Base-by-base conservation (phyloP, 2,888 invertebrate species). In the Chymomyza procnemis region DNA sequence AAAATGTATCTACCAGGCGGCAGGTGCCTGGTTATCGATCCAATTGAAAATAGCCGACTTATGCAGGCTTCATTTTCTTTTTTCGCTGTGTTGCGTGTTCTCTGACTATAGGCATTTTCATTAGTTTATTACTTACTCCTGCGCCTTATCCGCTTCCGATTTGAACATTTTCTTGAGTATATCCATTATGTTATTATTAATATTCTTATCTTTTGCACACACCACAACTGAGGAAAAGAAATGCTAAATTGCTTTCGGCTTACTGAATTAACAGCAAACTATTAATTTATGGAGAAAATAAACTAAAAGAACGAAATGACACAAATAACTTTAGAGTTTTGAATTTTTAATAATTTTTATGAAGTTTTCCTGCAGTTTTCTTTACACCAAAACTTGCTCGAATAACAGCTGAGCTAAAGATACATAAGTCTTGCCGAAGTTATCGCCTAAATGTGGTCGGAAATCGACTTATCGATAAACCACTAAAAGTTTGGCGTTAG, bases 91-190 rank as follows among this genome's bases (percentile, higher is more conserved):
- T n/a, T 21, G 21, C 54, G 54, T 21, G 19, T 9, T 14, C 26
- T 69, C 61, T 68, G 73, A 64, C 56, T 59, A 50, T 34, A 48
- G 52, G 54, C 21, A 47, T 55, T 48, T 52, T 57, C 21, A 8
- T n/a, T 14, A 30, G 55, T 14, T 18, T 21, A 21, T n/a, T 4
- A 54, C 86, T 59, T 73, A 66, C 69, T 85, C 78, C 73, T 77
- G 71, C 63, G 74, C 73, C 70, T 80, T 63, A 50, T 80, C 78
- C 18, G 71, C 50, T 55, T 80, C 76, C 61, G 81, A 74, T 73
- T 85, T 69, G 75, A 85, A 85, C 85, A 85, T 85, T 84, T 86
- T 85, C 80, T 81, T 85, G n/a, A 85, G 73, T 63, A 85, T 84
- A 76, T 85, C 85, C 85, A 85, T 85, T 50, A n/a, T 61, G 6